phyloP scores from a whole-genome alignment of 1,140 invertebrate genomes.

The Latrodectus geometricus region DNA sequence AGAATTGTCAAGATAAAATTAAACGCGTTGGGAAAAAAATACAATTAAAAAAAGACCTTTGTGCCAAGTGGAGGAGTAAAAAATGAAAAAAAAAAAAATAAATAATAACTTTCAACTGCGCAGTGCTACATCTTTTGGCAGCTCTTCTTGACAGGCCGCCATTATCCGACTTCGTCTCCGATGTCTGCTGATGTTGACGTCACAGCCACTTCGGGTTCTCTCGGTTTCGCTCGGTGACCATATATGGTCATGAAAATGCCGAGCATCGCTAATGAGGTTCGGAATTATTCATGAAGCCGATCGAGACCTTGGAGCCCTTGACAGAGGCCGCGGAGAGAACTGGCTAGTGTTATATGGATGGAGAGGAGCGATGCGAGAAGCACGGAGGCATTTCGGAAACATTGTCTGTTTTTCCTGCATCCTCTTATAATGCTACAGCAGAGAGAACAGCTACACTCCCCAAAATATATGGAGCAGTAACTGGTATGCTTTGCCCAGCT shows the following conservation, averaged over 20 bases:
- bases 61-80: constrained; percentile 4
- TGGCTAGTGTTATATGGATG: constrained; percentile 29
- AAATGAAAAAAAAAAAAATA: constrained; percentile 22
- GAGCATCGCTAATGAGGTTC: constrained; percentile 39
- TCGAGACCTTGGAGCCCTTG: constrained; percentile 59
- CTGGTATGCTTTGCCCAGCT: background rate
- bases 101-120: constrained; percentile 13
- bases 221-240: constrained; percentile 55
- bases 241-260: constrained; percentile 59
- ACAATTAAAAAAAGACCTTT: constrained; percentile 7
- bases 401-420: background rate
- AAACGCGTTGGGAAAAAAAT: constrained; percentile 2
- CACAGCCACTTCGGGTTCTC: constrained; percentile 36
- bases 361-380: constrained; percentile 8
- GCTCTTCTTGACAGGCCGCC: constrained; percentile 49
- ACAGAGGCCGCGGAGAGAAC: constrained; percentile 3
- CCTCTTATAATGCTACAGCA: background rate
- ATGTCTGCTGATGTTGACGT: constrained; percentile 54
- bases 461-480: background rate
- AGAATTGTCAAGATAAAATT: constrained; percentile 15
- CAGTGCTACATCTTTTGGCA: constrained; percentile 45
- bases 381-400: background rate
- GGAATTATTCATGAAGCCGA: constrained; percentile 54
- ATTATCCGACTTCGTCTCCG: constrained; percentile 51
- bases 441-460: background rate